Base-by-base conservation (phyloP, 2,797 vertebrate genomes). In the Gobionotothen gibberifrons region DNA sequence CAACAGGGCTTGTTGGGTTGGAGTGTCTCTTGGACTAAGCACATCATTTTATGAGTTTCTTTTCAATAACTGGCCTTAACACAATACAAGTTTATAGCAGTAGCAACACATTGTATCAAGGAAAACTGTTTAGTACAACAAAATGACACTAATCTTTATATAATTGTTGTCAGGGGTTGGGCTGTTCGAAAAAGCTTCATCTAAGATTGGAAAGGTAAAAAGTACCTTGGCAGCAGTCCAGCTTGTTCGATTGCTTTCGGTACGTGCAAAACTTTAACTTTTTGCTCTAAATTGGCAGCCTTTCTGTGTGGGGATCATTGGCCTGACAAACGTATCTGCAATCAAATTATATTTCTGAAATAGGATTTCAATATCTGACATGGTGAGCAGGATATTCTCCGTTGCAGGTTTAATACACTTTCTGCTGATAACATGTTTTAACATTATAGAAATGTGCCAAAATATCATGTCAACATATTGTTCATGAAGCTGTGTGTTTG, bases 311-410 rank as follows among this genome's bases (percentile, higher is more conserved):
- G 22, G 21, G 36, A 64, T 43, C 53, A 0, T 57, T 36, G 15
- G 58, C 43, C 36, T 60, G 70, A 42, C 21, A 29, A 26, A 26
- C 26, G 26, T 15, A 52, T 63, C 9, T 46, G 22, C 55, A 32
- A 69, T 10, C 17, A 51, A 64, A 72, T 72, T 65, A 49, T 10
- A 55, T 70, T 55, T 52, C 0, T 48, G 15, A 40, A 61, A 32
- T 29, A 43, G 0, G 12, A 44, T 53, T 29, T 43, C 1, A 3
- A 64, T 55, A 2, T 48, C 5, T 46, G 36, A 42, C 14, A 40
- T 60, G 39, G 4, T 51, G 8, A 48, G 22, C 12, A 12, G 21
- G 42, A 72, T 6, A 8, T 19, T 74, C 54, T 61, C 19, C 43
- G 2, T 29, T 70, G 14, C 51, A 42, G 11, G 15, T 68, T 26